Evolutionary conservation across 2,113 vertebrate genomes (phyloP), one percentile per base, ranked within the genome.

Genomic region (Verasper variegatus): DNA sequence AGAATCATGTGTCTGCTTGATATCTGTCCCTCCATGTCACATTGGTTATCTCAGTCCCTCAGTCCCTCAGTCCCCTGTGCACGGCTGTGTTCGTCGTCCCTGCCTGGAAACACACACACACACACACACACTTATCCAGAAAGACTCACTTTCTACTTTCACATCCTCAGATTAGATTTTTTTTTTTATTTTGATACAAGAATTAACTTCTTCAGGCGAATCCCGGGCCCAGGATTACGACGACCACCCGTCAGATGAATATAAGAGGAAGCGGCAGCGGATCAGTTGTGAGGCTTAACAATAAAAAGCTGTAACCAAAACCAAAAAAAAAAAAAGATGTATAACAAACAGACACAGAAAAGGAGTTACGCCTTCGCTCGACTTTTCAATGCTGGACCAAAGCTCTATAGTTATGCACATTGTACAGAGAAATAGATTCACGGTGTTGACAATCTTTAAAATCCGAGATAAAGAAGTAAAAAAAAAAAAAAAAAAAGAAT

Each of bases 391-490:
- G 97, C 97, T 98, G 97, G 97, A 99, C 98, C 98, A 99, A 99
- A 99, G 98, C 95, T 96, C 96, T 96, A 95, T 96, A 96, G 96
- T 96, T 97, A 97, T 98, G 97, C 97, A 99, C 96, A 98, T 96
- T 98, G 96, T 98, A 96, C 96, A 98, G 95, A 96, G 94, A 96
- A 96, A 96, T 95, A 95, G 96, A 96, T 97, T 96, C 94, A 96
- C 94, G 95, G 96, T 95, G 95, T 96, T 97, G 97, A 99, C 97
- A 99, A 99, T 99, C 97, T 97, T 92, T 87, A 56, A 84, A 83
- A 85, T 76, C 61, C 87, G 96, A 97, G 95, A 17, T 51, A 18
- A 51, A 31, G 31, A 31, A 6, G 27, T n/a, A n/a, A n/a, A n/a
- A n/a, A n/a, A 31, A 31, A 31, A 6, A 31, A 5, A 5, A 31